Percentiles rank a stretch among this genome's conserved stretches.
Evolutionary conservation across 2,888 invertebrate species (phyloP).

Genomic region (Plusia festucae): DNA sequence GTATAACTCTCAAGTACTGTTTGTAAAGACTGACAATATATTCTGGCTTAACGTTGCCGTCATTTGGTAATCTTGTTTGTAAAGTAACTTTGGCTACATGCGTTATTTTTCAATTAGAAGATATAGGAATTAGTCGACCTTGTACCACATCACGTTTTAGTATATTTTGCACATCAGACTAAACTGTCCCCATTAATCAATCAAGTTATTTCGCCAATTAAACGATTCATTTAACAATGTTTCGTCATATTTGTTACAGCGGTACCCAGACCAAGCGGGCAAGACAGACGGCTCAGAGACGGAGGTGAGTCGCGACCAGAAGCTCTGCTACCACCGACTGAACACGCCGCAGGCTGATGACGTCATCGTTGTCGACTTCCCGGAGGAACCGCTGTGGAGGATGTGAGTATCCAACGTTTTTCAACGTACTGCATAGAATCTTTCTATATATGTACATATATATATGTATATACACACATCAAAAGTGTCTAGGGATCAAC

Average conservation of each 20-base stretch:
- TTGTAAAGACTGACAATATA: neutral
- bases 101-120: too few relatives aligned
- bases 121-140: too few relatives aligned
- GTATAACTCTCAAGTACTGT: neutral
- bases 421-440: neutral
- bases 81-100: too few relatives aligned
- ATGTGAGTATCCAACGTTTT: conserved; percentile 90
- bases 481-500: too few relatives aligned
- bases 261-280: conserved; percentile 94
- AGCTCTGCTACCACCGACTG: conserved; percentile 97
- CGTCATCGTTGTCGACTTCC: conserved; percentile 96
- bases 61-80: neutral
- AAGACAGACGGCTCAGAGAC: conserved; percentile 98
- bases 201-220: too few relatives aligned
- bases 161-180: too few relatives aligned
- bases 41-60: neutral
- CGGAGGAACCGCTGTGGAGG: conserved; percentile 97
- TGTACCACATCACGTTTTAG: too few relatives aligned
- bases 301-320: conserved; percentile 95
- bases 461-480: too few relatives aligned
- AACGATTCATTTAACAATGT: neutral
- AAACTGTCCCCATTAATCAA: too few relatives aligned
- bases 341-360: conserved; percentile 96
- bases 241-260: conserved; percentile 80
- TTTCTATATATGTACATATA: conserved; percentile 3